Conservation (phyloP, 2,113 vertebrate genomes). For the Actenoides lindsayi region DNA sequence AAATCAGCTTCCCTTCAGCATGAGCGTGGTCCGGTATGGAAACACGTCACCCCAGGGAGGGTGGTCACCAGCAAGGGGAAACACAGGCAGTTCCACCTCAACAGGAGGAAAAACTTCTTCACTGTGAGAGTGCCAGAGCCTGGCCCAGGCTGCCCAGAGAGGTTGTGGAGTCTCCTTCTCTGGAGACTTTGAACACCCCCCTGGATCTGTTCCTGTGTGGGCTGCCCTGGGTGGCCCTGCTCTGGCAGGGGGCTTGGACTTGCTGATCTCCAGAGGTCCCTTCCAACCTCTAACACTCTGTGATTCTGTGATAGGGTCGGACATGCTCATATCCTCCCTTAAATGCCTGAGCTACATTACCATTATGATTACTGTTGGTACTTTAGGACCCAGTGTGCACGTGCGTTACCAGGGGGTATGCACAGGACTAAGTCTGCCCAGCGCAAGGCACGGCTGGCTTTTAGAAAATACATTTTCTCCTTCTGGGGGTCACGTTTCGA, state of each 20-base stretch:
- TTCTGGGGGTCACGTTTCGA: neutral
- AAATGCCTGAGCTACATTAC: neutral
- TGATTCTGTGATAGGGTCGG: too few species aligned
- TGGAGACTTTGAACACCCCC: too few species aligned
- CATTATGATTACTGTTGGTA: neutral
- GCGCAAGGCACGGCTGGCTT: neutral
- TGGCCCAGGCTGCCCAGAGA: too few species aligned
- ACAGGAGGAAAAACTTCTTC: too few species aligned
- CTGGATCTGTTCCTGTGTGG: too few species aligned
- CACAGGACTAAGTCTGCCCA: neutral
- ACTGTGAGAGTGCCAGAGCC: too few species aligned
- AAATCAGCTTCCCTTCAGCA: neutral
- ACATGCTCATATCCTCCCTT: neutral
- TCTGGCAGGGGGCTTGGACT: too few species aligned
- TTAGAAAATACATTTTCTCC: neutral
- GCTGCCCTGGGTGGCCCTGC: too few species aligned
- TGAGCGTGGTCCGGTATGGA: neutral
- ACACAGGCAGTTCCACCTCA: too few species aligned
- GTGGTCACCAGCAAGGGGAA: neutral
- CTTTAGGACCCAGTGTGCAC: neutral
- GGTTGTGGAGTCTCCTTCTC: too few species aligned
- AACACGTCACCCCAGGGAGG: accelerated
- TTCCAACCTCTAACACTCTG: too few species aligned
- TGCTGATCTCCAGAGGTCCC: too few species aligned
- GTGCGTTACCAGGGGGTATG: neutral